Base-by-base conservation (phyloP, 2,113 vertebrate species). In the Lepisosteus osseus region DNA sequence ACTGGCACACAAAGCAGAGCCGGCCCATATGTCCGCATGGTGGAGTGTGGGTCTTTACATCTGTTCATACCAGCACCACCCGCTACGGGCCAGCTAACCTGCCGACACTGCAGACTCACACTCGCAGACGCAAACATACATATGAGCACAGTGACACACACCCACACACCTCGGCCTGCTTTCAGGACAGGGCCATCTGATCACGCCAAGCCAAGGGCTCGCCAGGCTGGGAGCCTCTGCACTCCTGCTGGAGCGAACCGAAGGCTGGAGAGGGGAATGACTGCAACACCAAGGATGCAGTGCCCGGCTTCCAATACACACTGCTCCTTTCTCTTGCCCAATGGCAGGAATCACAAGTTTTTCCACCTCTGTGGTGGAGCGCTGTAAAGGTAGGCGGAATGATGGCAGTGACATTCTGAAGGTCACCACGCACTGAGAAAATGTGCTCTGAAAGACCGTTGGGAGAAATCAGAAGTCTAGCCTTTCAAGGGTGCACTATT, bases 1-100 rank as follows among this genome's bases (percentile, higher is more conserved):
- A 61, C 77, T 83, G 81, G 79, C 81, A 83, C 13, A 55, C 64
- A 54, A 51, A 56, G 65, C 15, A 71, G 77, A 75, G 80, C 78
- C 80, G 71, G 78, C 70, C 83, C 83, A 85, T 85, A 85, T 85
- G 83, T 82, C 74, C 73, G 65, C 76, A 71, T 74, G 78, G 13
- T 61, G 6, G 15, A 72, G 72, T 62, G 76, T 67, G 73, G 75
- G 74, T 76, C 74, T 72, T 78, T 78, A 65, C 79, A 79, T 78
- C 80, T 78, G 80, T 67, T 79, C 76, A 74, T 72, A 78, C 56
- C 72, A 71, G 73, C 74, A 55, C 71, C 68, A 74, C 78, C 70
- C 61, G 59, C 77, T 11, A 67, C 64, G 66, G 78, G 72, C 70
- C 61, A 42, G 66, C 65, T n/a, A 56, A 61, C 72, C 65, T 42